Evolutionary conservation across 2,113 vertebrate species (phyloP), one percentile per base, ranked within the genome.

Genomic region (Oplegnathus fasciatus): DNA sequence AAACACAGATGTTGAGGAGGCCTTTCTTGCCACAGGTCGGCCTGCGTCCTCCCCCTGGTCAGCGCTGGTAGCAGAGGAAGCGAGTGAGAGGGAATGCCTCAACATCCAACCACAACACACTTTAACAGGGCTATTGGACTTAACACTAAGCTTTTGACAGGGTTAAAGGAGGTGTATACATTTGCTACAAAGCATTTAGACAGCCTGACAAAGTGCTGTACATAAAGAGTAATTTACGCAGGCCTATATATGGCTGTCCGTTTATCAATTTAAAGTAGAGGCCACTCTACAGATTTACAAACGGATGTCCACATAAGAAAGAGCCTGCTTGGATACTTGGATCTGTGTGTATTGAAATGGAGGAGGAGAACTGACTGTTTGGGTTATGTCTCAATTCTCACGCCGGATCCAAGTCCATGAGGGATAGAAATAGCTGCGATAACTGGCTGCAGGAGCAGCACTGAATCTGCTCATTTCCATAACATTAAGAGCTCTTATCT

Each of bases 1-100:
- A 96, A 95, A 95, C 94, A 95, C 95, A 96, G 95, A 95, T 96
- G 94, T 96, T 89, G 93, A 93, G 89, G 91, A 92, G 81, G 91
- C 89, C 89, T 91, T 91, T 88, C 86, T 94, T 82, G 90, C 93
- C 93, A 87, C 91, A 93, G 90, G 82, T 93, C 75, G 80, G 85
- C 89, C 87, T 86, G 86, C 60, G 28, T 93, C 89, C 88, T 90
- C 79, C 88, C 75, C 71, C 86, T 75, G 89, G 90, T 90, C 88
- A 87, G 54, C 2, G 13, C 8, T 88, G 82, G 78, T 78, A 68
- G 78, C 71, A 80, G 80, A 83, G 73, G 86, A 72, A 80, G 86
- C 76, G 62, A 89, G 60, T 10, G 57, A 78, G 72, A 81, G 68
- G 69, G 77, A 54, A 67, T 24, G 75, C 67, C 72, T 78, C 28